A percentile compares a stretch with the other conserved stretches of the same genome.
Evolutionary conservation across 1,140 invertebrate genomes (phyloP).

Genomic region (Euura saliciscinereae): DNA sequence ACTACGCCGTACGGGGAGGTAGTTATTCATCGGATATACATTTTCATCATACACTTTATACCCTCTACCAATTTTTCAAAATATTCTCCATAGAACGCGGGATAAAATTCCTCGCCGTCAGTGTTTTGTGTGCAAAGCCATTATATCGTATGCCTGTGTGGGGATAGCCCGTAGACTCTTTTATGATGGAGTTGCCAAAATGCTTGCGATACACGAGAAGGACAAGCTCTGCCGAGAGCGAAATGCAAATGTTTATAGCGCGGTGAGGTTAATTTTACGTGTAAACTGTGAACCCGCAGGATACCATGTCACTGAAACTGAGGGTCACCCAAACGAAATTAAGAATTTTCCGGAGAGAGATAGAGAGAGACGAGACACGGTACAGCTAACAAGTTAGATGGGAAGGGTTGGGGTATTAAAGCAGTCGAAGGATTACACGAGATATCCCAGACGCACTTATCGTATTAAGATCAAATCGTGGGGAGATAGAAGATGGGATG

Average conservation of each 20-base stretch:
- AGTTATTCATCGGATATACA: not conserved
- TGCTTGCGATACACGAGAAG: not conserved
- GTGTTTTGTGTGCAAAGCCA: not conserved
- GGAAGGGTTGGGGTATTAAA: not conserved
- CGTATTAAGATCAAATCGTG: slow-evolving; percentile 4
- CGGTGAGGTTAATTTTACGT: not conserved
- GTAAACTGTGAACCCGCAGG: not conserved
- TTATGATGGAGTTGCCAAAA: not conserved
- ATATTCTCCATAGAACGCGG: not conserved
- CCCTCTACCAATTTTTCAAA: not conserved
- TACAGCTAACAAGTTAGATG: not conserved
- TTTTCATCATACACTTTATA: too few species aligned
- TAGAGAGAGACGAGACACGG: not conserved
- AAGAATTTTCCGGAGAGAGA: not conserved
- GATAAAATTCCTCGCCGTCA: not conserved
- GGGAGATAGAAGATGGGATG: not conserved
- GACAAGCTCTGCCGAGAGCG: not conserved
- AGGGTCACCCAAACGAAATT: not conserved
- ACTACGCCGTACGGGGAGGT: not conserved
- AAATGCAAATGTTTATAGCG: slow-evolving; percentile 4
- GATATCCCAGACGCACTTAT: not conserved
- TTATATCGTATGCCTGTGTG: not conserved
- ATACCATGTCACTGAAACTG: not conserved
- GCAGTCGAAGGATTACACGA: not conserved
- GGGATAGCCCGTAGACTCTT: not conserved